Conservation (phyloP, 2,797 vertebrate genomes). For the Sebastes ruberrimus region DNA sequence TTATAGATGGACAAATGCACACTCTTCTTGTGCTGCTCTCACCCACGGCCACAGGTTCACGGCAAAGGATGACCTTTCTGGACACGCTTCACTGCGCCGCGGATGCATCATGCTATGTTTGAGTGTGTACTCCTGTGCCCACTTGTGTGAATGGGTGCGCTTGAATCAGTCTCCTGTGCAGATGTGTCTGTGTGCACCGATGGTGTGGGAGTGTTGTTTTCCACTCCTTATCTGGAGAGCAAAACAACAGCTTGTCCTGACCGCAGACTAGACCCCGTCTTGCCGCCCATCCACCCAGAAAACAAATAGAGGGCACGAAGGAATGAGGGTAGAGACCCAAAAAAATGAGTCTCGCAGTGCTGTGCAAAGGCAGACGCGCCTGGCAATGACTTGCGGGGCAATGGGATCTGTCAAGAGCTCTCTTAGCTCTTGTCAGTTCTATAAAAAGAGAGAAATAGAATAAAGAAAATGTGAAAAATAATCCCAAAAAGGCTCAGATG, state of each 20-base stretch:
- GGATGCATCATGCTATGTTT: slow-evolving; percentile 18
- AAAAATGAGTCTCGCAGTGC: slow-evolving; percentile 29
- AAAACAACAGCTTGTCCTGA: slow-evolving; percentile 53
- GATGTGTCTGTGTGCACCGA: slow-evolving; percentile 16
- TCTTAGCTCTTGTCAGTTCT: slow-evolving; percentile 39
- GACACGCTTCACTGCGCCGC: slow-evolving; percentile 28
- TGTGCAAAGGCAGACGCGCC: slow-evolving; percentile 12
- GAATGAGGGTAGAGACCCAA: slow-evolving; percentile 29
- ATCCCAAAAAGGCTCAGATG: slow-evolving; percentile 32
- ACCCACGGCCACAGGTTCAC: slow-evolving; percentile 24
- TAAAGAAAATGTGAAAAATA: slow-evolving; percentile 32
- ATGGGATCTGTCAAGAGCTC: slow-evolving; percentile 52
- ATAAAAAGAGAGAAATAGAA: slow-evolving; percentile 35
- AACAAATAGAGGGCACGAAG: slow-evolving; percentile 48
- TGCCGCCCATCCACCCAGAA: slow-evolving; percentile 56
- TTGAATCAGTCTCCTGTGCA: slow-evolving; percentile 4
- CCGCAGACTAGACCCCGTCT: slow-evolving; percentile 37
- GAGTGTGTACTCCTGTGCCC: slow-evolving; percentile 22
- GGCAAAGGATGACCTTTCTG: slow-evolving; percentile 36
- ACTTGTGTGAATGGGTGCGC: slow-evolving; percentile 30
- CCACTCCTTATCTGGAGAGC: slow-evolving; percentile 27
- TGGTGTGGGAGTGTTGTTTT: slow-evolving; percentile 31
- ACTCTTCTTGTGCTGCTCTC: neutral
- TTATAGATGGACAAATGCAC: slow-evolving; percentile 3
- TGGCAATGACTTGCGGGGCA: slow-evolving; percentile 34